Conservation (phyloP, 1,140 invertebrate species). For the Tetramorium alpestre region DNA sequence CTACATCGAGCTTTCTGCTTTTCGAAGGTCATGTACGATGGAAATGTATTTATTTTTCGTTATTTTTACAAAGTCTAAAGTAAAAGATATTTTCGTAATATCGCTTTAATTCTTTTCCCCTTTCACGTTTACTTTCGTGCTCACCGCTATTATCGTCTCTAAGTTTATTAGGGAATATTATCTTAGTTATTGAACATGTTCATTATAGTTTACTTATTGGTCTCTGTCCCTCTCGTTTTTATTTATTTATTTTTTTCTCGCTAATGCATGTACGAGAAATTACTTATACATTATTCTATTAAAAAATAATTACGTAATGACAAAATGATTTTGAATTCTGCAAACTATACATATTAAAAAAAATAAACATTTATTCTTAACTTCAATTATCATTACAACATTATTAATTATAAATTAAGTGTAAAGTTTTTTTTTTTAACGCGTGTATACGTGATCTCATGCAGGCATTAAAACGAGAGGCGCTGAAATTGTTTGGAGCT, state of each 20-base stretch:
- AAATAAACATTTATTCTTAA: neutral
- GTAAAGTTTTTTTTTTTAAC: neutral
- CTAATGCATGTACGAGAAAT: neutral
- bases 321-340: neutral
- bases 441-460: neutral
- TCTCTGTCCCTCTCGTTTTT: neutral
- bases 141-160: neutral
- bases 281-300: neutral
- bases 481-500: neutral
- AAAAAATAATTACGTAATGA: neutral
- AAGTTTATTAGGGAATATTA: neutral
- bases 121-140: neutral
- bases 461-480: constrained; percentile 41
- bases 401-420: neutral
- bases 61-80: neutral
- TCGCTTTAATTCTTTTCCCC: neutral
- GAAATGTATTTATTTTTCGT: neutral
- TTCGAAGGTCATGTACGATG: neutral
- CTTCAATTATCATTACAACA: neutral
- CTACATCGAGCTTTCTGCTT: neutral
- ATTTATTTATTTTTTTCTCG: neutral
- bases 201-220: neutral
- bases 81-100: neutral
- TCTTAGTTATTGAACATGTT: neutral
- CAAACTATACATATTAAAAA: neutral